phyloP scores from a whole-genome alignment of 2,797 vertebrate species.

The Spinus olivaceus region DNA sequence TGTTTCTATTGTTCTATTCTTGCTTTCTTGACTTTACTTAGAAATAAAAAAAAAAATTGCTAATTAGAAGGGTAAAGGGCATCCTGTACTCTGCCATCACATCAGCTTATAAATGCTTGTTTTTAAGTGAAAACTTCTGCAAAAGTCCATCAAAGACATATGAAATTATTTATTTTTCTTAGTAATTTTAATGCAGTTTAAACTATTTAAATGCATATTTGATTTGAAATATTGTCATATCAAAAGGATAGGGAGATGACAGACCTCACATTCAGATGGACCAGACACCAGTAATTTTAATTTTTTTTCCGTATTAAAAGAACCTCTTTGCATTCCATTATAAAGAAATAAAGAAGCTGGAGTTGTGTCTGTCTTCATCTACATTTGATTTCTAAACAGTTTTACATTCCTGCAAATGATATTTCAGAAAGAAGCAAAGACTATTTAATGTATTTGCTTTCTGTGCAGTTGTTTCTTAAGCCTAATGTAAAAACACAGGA shows the following conservation, averaged over 20 bases:
- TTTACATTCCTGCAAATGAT: not conserved
- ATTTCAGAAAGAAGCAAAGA: not conserved
- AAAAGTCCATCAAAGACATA: not conserved
- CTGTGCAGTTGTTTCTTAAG: not conserved
- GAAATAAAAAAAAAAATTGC: not conserved
- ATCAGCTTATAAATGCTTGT: not conserved
- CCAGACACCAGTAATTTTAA: not conserved
- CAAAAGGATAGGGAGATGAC: not conserved
- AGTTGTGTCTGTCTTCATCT: not conserved
- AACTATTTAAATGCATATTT: not conserved
- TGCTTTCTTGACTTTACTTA: slow-evolving; percentile 5
- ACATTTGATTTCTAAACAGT: not conserved
- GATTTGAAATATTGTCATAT: not conserved
- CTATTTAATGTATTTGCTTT: not conserved
- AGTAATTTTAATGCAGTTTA: not conserved
- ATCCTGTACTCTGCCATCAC: not conserved
- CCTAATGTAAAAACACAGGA: not conserved
- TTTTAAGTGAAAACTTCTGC: not conserved
- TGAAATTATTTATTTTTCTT: not conserved
- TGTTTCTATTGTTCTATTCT: not conserved
- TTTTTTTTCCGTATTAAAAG: not conserved
- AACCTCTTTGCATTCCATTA: not conserved
- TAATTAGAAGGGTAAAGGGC: not conserved
- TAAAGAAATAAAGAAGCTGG: not conserved
- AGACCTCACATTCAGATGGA: not conserved